Conservation (phyloP, 1,140 invertebrate species). For the Neodiprion fabricii region DNA sequence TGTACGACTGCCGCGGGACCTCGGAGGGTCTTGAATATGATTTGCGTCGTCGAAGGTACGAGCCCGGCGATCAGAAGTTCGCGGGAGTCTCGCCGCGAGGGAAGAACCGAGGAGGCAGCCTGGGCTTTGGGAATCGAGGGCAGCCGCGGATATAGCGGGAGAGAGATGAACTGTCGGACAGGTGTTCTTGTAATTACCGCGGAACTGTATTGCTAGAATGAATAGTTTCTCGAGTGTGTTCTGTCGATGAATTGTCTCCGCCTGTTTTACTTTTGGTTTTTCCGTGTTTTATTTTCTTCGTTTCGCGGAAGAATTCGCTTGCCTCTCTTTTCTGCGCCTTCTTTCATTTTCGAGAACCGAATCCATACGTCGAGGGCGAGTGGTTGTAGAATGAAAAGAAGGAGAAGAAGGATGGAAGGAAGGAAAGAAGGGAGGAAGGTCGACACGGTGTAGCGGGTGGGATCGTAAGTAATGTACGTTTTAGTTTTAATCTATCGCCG, state of each 20-base stretch:
- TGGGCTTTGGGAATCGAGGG: slow-evolving; percentile 19
- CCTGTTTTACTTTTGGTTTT: slow-evolving; percentile 27
- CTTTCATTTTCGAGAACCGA: slow-evolving; percentile 8
- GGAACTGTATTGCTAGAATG: too few species aligned
- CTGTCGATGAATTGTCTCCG: too few species aligned
- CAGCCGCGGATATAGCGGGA: slow-evolving; percentile 18
- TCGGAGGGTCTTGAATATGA: slow-evolving; percentile 28
- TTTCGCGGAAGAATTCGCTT: not conserved
- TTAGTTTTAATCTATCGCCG: slow-evolving; percentile 61
- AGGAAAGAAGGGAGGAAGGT: slow-evolving; percentile 49
- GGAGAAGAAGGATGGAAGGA: slow-evolving; percentile 39
- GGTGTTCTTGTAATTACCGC: not conserved
- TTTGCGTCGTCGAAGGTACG: slow-evolving; percentile 25
- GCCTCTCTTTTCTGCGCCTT: slow-evolving; percentile 19
- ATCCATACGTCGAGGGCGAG: slow-evolving; percentile 18
- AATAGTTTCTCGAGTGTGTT: too few species aligned
- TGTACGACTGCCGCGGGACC: slow-evolving; percentile 28
- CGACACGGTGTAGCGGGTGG: slow-evolving; percentile 51
- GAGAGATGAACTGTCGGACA: slow-evolving; percentile 19
- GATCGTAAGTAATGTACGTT: not conserved
- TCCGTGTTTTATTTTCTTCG: slow-evolving; percentile 37
- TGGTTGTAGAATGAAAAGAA: not conserved
- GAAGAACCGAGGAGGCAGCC: slow-evolving; percentile 19
- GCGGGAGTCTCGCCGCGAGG: slow-evolving; percentile 31
- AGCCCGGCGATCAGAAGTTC: slow-evolving; percentile 32